Conservation (phyloP, 2,797 vertebrate species). For the Onychomys torridus region DNA sequence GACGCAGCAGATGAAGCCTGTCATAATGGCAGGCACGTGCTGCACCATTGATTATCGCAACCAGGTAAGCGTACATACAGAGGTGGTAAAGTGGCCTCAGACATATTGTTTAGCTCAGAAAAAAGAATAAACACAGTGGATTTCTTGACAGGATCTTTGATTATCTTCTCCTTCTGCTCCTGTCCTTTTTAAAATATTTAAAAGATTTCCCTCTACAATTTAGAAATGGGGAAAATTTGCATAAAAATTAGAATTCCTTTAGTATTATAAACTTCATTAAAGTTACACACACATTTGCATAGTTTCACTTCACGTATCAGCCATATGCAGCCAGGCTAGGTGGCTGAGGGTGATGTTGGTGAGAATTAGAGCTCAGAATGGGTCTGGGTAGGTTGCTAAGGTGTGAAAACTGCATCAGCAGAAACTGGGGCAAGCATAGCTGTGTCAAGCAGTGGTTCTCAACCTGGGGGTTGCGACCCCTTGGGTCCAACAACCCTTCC, state of each 20-base stretch:
- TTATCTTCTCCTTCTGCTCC: background rate
- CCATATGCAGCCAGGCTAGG: background rate
- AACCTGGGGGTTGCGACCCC: background rate
- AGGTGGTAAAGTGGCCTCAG: background rate
- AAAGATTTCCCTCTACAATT: background rate
- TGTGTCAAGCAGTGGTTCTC: background rate
- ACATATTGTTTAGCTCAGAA: background rate
- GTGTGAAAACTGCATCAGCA: background rate
- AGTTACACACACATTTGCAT: background rate
- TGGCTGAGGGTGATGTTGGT: background rate
- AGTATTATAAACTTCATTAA: constrained; percentile 35
- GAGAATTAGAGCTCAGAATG: background rate
- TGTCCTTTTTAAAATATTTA: background rate
- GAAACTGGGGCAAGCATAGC: background rate
- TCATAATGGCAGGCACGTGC: too few relatives aligned
- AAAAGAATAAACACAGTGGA: background rate
- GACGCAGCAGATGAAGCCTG: background rate
- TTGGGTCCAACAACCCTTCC: background rate
- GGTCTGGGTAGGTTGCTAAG: background rate
- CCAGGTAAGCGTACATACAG: background rate
- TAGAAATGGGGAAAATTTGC: background rate
- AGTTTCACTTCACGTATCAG: constrained; percentile 36
- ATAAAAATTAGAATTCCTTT: background rate
- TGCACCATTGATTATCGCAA: background rate
- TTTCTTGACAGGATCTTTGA: background rate